Evolutionary conservation across 1,140 invertebrate genomes (phyloP).

Genomic region (Drosophila bifasciata): DNA sequence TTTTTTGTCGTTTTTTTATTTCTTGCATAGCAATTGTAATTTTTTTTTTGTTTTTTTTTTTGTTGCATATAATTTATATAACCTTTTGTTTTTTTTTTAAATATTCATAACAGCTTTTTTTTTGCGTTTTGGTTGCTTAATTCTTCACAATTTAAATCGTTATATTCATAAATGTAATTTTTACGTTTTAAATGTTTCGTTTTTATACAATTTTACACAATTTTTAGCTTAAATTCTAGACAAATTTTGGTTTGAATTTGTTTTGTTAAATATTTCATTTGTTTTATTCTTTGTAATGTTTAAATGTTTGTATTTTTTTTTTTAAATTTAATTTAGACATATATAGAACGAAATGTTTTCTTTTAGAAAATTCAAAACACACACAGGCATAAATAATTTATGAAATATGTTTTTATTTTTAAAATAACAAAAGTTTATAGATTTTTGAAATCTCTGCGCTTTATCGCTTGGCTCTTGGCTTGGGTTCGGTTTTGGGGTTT

Average conservation of each 20-base stretch:
- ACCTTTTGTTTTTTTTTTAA: conserved; percentile 48
- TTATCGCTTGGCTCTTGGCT: conserved; percentile 76
- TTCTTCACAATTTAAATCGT: conserved; percentile 50
- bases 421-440: conserved; percentile 75
- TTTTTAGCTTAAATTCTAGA: conserved; percentile 55
- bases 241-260: conserved; percentile 75
- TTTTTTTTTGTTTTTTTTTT: conserved; percentile 33
- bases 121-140: conserved; percentile 46
- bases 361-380: conserved; percentile 79
- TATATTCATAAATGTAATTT: conserved; percentile 50
- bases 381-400: conserved; percentile 69
- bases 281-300: conserved; percentile 15
- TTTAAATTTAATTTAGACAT: conserved; percentile 49
- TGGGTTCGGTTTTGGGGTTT: conserved; percentile 16
- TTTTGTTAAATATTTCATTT: conserved; percentile 42
- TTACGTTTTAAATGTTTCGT: conserved; percentile 28
- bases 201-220: conserved; percentile 72
- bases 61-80: conserved; percentile 66
- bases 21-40: conserved; percentile 75
- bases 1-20: conserved; percentile 49
- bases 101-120: conserved; percentile 71
- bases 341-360: conserved; percentile 72
- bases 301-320: conserved; percentile 5
- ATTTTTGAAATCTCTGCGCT: conserved; percentile 79
- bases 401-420: conserved; percentile 61